These are phyloP conservation scores for Drosophila tanythrix DNA, from an alignment of 2,888 invertebrate species.

Conservation along the genomic window DNA sequence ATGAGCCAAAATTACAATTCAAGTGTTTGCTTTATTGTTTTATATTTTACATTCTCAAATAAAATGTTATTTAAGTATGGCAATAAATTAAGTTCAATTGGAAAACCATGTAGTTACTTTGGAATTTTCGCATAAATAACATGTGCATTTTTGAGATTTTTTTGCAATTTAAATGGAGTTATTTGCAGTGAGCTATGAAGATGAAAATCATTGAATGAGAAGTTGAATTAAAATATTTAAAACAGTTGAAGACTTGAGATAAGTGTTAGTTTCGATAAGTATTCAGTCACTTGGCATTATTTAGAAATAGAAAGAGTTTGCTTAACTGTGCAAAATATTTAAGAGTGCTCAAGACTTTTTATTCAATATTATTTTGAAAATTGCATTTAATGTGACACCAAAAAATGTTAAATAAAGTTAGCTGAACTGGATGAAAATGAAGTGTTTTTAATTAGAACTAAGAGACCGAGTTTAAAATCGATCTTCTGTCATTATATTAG, in stretches of 20 bases:
- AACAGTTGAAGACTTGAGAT: background rate
- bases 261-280: background rate
- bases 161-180: no score
- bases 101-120: background rate
- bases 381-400: no score
- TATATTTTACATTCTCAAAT: slow-evolving; percentile 17
- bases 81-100: slow-evolving; percentile 35
- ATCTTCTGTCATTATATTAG: background rate
- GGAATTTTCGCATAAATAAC: background rate
- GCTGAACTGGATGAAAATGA: background rate
- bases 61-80: slow-evolving; percentile 25
- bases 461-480: background rate
- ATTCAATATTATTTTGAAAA: background rate
- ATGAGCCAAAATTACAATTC: slow-evolving; percentile 37
- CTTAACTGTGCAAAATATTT: background rate
- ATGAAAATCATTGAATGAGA: background rate
- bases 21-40: slow-evolving; percentile 17
- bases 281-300: background rate
- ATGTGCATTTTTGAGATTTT: background rate
- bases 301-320: background rate
- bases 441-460: background rate
- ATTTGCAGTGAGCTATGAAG: no score
- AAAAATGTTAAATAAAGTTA: background rate
- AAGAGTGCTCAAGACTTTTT: background rate
- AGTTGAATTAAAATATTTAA: background rate